Percentiles rank a stretch among this genome's conserved stretches.
Conservation (phyloP, 23 tunicate species). For the Ciona savignyi region DNA sequence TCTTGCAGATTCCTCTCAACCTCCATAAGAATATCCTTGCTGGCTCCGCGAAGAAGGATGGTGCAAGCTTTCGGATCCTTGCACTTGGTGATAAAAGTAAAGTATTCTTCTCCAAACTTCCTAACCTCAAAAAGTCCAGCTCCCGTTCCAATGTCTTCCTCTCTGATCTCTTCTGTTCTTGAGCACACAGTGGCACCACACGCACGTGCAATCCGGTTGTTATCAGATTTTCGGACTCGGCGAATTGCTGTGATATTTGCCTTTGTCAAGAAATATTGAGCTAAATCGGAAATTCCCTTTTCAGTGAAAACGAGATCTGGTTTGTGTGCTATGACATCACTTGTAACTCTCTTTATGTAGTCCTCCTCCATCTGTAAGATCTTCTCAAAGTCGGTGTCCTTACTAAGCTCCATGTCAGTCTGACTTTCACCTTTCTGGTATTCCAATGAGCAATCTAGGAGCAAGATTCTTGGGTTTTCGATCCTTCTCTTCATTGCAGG, state of each 20-base stretch:
- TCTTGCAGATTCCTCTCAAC: slow-evolving; percentile 94
- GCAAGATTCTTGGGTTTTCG: slow-evolving; percentile 85
- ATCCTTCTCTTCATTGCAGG: slow-evolving; percentile 90
- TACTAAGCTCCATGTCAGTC: slow-evolving; percentile 92
- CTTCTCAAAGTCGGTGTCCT: slow-evolving; percentile 85
- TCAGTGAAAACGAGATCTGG: slow-evolving; percentile 96
- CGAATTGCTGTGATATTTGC: slow-evolving; percentile 93
- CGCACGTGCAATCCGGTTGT: slow-evolving; percentile 87
- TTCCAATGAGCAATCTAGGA: slow-evolving; percentile 89
- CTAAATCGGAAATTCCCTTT: slow-evolving; percentile 94
- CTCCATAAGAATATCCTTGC: slow-evolving; percentile 94
- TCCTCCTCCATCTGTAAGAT: slow-evolving; percentile 95
- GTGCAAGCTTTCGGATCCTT: slow-evolving; percentile 97
- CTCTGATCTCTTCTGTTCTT: slow-evolving; percentile 88
- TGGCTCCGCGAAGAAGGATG: slow-evolving; percentile 85
- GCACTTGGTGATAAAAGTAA: slow-evolving; percentile 90
- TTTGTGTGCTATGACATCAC: slow-evolving; percentile 81
- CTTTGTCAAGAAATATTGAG: slow-evolving; percentile 84
- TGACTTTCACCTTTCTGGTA: slow-evolving; percentile 96
- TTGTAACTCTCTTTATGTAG: slow-evolving; percentile 54
- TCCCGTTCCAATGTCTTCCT: slow-evolving; percentile 87
- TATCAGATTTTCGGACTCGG: slow-evolving; percentile 86
- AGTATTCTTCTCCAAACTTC: slow-evolving; percentile 94
- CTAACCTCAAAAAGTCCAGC: slow-evolving; percentile 82
- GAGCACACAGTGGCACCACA: slow-evolving; percentile 96